phyloP scores from a whole-genome alignment of 2,113 vertebrate species.

The Mobula birostris region DNA sequence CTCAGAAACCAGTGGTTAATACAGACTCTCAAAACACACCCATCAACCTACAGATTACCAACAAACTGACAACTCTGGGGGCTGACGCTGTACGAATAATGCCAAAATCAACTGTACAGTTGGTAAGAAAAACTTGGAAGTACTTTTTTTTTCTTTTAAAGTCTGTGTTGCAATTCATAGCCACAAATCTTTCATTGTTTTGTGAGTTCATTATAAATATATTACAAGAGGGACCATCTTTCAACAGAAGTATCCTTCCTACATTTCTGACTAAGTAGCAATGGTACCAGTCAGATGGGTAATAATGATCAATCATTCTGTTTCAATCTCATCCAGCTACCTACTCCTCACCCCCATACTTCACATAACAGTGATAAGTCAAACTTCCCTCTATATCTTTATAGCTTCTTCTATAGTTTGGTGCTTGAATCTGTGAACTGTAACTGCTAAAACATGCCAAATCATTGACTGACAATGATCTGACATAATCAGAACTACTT shows the following conservation, averaged over 20 bases:
- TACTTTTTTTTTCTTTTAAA: slow-evolving; percentile 1
- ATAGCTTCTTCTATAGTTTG: neutral
- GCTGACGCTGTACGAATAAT: slow-evolving; percentile 82
- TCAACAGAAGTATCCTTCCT: neutral
- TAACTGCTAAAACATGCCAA: neutral
- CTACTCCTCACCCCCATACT: neutral
- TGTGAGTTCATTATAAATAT: neutral
- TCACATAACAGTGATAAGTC: neutral
- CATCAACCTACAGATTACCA: slow-evolving; percentile 91
- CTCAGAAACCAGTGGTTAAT: slow-evolving; percentile 74
- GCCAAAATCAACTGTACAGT: slow-evolving; percentile 87
- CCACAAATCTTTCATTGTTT: neutral
- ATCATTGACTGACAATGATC: neutral
- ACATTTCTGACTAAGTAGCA: neutral
- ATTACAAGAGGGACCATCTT: neutral
- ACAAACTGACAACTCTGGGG: slow-evolving; percentile 81
- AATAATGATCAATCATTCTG: neutral
- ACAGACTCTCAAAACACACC: slow-evolving; percentile 80
- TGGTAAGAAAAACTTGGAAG: slow-evolving; percentile 66
- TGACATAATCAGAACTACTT: neutral
- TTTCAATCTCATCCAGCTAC: neutral
- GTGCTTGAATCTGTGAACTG: neutral
- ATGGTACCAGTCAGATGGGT: neutral
- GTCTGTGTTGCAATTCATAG: neutral
- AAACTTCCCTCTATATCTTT: neutral